These are phyloP conservation scores for Trichonephila clavata DNA, from an alignment of 1,140 invertebrate genomes.

Conservation along the genomic window DNA sequence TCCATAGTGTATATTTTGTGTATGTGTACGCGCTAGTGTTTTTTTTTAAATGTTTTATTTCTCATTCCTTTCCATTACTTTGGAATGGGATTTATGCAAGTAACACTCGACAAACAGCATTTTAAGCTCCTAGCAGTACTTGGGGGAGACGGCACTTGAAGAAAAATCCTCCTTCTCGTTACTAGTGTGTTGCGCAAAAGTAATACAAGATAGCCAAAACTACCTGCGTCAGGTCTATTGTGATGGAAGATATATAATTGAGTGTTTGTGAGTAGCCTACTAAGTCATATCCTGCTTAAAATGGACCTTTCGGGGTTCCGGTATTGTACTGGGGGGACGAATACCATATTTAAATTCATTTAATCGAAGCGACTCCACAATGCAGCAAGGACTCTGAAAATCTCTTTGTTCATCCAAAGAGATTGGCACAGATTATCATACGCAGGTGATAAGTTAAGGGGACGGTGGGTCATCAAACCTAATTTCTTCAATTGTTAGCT, in stretches of 20 bases:
- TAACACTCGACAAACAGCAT: not conserved
- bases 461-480: no score
- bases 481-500: no score
- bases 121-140: not conserved
- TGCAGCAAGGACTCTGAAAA: no score
- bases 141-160: not conserved
- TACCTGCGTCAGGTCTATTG: slow-evolving; percentile 42
- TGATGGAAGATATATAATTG: slow-evolving; percentile 66
- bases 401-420: no score
- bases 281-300: slow-evolving; percentile 71
- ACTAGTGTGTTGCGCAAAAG: slow-evolving; percentile 34
- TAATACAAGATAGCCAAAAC: slow-evolving; percentile 43
- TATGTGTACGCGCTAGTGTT: not conserved
- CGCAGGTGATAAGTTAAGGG: no score
- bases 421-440: no score
- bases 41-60: not conserved
- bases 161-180: not conserved
- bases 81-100: slow-evolving; percentile 6
- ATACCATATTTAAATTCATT: slow-evolving; percentile 20
- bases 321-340: slow-evolving; percentile 44
- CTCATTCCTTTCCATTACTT: not conserved
- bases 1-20: slow-evolving; percentile 30
- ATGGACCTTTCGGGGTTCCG: slow-evolving; percentile 65
- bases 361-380: no score
- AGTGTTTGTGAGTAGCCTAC: slow-evolving; percentile 70